Conservation (phyloP, 2,797 vertebrate genomes). For the Gambelia wislizenii region DNA sequence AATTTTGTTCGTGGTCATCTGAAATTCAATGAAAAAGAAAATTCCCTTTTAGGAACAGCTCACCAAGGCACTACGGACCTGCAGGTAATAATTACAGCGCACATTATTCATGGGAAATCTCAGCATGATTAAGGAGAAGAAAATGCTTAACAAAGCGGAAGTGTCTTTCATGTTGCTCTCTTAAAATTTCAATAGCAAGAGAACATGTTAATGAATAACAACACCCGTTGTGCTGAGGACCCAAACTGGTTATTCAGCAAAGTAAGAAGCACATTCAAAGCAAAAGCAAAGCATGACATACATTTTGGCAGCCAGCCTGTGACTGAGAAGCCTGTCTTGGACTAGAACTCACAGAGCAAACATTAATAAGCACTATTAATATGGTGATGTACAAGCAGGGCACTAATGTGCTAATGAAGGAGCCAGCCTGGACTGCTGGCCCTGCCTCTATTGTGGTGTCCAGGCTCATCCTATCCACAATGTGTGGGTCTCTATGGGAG, state of each 20-base stretch:
- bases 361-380: not conserved
- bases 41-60: constrained; percentile 66
- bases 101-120: constrained; percentile 69
- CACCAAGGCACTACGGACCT: constrained; percentile 48
- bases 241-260: constrained; percentile 48
- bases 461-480: not conserved
- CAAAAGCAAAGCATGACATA: constrained; percentile 20
- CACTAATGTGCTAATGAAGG: not conserved
- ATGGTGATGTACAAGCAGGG: not conserved
- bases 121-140: constrained; percentile 67
- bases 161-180: constrained; percentile 57
- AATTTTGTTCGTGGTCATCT: constrained; percentile 95
- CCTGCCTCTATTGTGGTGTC: not conserved
- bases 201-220: constrained; percentile 44
- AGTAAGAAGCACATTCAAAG: constrained; percentile 19
- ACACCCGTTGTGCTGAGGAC: constrained; percentile 56
- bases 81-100: constrained; percentile 75
- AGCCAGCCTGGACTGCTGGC: not conserved
- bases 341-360: not conserved
- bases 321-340: not conserved
- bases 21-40: constrained; percentile 87
- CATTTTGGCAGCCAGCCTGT: rapidly evolving
- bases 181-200: constrained; percentile 66
- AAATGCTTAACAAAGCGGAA: constrained; percentile 74
- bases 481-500: not conserved